These are phyloP conservation scores for Aphelinus atriplicis DNA, from an alignment of 1,140 invertebrate species.

Conservation along the genomic window DNA sequence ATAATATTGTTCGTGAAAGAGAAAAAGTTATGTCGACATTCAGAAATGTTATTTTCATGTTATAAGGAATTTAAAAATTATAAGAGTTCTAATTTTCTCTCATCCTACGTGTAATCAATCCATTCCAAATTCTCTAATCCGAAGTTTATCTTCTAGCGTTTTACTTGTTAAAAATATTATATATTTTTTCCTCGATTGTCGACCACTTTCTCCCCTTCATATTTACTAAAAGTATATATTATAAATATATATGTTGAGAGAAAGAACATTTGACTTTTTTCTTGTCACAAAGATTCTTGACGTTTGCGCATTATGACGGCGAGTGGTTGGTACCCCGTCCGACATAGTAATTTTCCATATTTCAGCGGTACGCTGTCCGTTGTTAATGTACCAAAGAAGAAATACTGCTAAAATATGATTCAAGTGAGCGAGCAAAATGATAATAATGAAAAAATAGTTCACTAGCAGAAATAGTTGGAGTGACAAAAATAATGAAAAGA, in stretches of 20 bases:
- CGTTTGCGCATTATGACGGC: slow-evolving; percentile 41
- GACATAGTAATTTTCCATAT: slow-evolving; percentile 49
- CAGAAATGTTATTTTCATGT: too few species aligned
- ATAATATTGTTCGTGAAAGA: slow-evolving; percentile 37
- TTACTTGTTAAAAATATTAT: slow-evolving; percentile 17
- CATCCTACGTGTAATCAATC: too few species aligned
- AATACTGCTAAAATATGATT: slow-evolving; percentile 47
- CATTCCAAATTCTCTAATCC: too few species aligned
- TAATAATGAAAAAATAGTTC: slow-evolving; percentile 10
- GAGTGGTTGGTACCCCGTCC: slow-evolving; percentile 50
- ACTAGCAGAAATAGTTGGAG: neutral
- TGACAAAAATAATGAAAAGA: slow-evolving; percentile 45
- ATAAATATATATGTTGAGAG: neutral
- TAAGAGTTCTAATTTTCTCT: too few species aligned
- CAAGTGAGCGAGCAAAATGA: slow-evolving; percentile 1
- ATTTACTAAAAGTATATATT: neutral
- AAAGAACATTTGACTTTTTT: slow-evolving; percentile 25
- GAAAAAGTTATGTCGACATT: slow-evolving; percentile 32
- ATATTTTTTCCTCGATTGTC: neutral
- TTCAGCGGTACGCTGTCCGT: slow-evolving; percentile 59
- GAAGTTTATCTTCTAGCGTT: neutral
- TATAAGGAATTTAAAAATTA: too few species aligned
- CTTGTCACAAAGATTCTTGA: slow-evolving; percentile 32
- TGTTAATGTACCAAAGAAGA: slow-evolving; percentile 64
- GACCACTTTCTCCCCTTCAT: slow-evolving; percentile 18